Percentiles rank a stretch among this genome's conserved stretches.
Conservation (phyloP, 2,888 invertebrate genomes). For the Drosophila pullipes region DNA sequence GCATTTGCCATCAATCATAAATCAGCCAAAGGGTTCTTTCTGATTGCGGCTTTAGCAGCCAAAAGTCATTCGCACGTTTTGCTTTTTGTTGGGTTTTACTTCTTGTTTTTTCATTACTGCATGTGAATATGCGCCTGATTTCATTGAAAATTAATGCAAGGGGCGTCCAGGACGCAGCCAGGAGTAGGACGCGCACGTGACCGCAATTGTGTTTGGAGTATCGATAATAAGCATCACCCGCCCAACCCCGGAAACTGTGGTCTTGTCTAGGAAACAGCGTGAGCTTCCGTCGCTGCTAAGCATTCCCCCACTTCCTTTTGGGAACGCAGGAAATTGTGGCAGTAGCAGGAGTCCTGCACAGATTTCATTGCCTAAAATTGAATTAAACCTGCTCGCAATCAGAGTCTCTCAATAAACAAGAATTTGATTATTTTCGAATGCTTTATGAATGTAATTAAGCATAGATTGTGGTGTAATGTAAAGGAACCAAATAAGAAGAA, state of each 20-base stretch:
- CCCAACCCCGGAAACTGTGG: constrained; percentile 61
- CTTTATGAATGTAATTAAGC: constrained; percentile 31
- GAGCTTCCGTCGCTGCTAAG: constrained; percentile 48
- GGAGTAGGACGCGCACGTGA: constrained; percentile 78
- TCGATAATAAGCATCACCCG: constrained; percentile 82
- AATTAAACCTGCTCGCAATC: constrained; percentile 64
- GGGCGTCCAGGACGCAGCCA: constrained; percentile 49
- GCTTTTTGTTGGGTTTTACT: constrained; percentile 28
- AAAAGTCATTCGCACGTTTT: constrained; percentile 81
- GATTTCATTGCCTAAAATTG: constrained; percentile 49
- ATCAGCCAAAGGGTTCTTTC: constrained; percentile 66
- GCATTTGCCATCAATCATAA: constrained; percentile 82
- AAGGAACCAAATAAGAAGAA: not conserved
- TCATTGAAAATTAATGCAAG: constrained; percentile 80
- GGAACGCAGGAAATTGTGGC: constrained; percentile 59
- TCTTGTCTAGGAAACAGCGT: constrained; percentile 73
- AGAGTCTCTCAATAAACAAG: constrained; percentile 47
- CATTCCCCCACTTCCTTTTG: not conserved
- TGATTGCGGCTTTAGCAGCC: constrained; percentile 58
- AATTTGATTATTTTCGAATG: constrained; percentile 52
- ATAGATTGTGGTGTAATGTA: constrained; percentile 6
- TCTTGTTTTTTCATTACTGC: constrained; percentile 36
- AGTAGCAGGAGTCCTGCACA: constrained; percentile 14
- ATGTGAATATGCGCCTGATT: constrained; percentile 72
- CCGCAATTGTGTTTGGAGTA: constrained; percentile 84